phyloP scores from a whole-genome alignment of 2,888 invertebrate species.

The Erpobdella octoculata region DNA sequence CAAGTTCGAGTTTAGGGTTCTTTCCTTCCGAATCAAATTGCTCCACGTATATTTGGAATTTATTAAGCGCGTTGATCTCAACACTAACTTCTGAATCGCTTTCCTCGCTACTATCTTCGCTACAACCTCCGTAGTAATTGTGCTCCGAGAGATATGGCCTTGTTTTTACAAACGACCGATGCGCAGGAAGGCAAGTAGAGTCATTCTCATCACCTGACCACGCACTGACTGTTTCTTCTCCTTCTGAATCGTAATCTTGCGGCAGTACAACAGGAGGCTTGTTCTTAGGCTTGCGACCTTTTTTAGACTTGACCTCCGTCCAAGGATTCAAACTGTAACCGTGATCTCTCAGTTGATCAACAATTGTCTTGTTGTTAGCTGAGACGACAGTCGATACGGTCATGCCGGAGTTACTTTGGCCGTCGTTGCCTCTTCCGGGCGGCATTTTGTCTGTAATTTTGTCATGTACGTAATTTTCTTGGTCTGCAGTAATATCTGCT shows the following conservation, averaged over 20 bases:
- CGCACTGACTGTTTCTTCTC: neutral
- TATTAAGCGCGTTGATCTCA: neutral
- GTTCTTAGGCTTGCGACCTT: constrained; percentile 16
- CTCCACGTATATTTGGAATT: neutral
- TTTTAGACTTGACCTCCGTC: constrained; percentile 11
- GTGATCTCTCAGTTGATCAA: neutral
- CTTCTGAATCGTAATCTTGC: neutral
- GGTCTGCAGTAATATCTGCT: neutral
- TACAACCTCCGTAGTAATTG: neutral
- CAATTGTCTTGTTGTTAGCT: neutral
- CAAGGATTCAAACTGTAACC: neutral
- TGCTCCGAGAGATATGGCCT: neutral
- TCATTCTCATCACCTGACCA: neutral
- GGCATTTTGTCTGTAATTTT: neutral
- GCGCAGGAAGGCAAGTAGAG: neutral
- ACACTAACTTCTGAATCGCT: constrained; percentile 12
- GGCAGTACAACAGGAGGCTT: neutral
- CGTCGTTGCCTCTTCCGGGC: neutral
- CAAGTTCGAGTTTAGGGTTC: neutral
- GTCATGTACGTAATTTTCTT: neutral
- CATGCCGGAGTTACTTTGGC: neutral
- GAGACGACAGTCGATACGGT: neutral
- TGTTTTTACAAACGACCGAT: neutral
- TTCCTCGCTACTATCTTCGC: neutral
- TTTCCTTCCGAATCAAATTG: neutral